These are phyloP conservation scores for Corapipo altera DNA, from an alignment of 2,113 vertebrate genomes.

Conservation along the genomic window DNA sequence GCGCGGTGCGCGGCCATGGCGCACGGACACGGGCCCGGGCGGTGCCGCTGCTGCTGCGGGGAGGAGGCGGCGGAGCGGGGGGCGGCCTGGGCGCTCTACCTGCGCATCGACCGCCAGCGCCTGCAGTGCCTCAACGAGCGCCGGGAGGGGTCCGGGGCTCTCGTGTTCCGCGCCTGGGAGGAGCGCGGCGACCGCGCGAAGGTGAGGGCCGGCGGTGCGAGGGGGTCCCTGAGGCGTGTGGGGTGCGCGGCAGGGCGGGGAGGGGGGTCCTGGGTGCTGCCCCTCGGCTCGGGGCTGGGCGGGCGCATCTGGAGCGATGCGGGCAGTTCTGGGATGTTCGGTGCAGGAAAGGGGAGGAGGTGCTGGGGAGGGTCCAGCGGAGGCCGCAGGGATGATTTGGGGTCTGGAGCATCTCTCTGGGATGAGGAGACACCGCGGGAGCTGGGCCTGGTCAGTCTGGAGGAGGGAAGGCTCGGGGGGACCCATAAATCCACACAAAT, in stretches of 20 bases:
- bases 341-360: neutral
- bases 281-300: no score
- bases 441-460: neutral
- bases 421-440: neutral
- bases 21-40: neutral
- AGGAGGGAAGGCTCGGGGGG: neutral
- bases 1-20: slow-evolving; percentile 29
- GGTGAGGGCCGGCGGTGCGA: slow-evolving; percentile 67
- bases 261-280: no score
- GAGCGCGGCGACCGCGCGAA: slow-evolving; percentile 82
- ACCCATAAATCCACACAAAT: neutral
- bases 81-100: slow-evolving; percentile 87
- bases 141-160: slow-evolving; percentile 87
- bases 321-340: no score
- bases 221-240: no score
- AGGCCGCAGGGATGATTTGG: neutral
- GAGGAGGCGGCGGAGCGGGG: slow-evolving; percentile 64
- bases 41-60: neutral
- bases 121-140: slow-evolving; percentile 95
- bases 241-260: neutral
- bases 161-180: slow-evolving; percentile 95
- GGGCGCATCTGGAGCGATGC: neutral
- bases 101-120: slow-evolving; percentile 88
- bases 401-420: neutral
- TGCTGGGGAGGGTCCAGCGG: neutral